Evolutionary conservation across 2,113 vertebrate species (phyloP).

Genomic region (Rhodinocichla rosea): DNA sequence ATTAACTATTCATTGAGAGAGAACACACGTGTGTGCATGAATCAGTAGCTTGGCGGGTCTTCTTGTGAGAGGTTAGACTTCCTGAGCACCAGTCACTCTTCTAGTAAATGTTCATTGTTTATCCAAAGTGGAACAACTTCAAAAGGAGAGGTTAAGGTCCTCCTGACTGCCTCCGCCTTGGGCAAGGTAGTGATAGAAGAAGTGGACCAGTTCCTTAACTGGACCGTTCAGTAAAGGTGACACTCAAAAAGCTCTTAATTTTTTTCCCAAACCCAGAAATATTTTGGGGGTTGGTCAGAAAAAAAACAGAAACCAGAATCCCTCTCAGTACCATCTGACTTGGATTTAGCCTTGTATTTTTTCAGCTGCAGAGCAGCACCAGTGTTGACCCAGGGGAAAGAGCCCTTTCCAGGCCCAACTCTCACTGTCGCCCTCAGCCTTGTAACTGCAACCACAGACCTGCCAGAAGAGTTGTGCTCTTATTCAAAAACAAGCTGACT

Average conservation of each 20-base stretch:
- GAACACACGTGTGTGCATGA: constrained; percentile 34
- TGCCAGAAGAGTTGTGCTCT: background rate
- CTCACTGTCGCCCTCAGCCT: background rate
- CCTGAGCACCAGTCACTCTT: constrained; percentile 14
- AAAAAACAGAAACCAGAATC: background rate
- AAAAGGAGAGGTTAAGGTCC: background rate
- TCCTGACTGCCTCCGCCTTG: background rate
- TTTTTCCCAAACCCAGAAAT: background rate
- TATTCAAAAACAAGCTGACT: background rate
- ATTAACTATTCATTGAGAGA: constrained; percentile 32
- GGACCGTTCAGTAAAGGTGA: background rate
- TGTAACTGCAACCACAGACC: background rate
- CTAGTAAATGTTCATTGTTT: constrained; percentile 25
- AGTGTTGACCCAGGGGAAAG: background rate
- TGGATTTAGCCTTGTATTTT: background rate
- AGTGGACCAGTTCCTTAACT: background rate
- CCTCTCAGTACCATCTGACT: background rate
- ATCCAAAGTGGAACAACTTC: background rate
- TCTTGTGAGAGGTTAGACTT: constrained; percentile 26
- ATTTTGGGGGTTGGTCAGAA: background rate
- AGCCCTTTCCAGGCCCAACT: background rate
- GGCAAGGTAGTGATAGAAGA: background rate
- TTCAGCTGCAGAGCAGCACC: background rate
- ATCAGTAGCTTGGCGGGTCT: constrained; percentile 28
- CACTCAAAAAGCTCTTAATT: background rate